Percentiles rank a stretch among this genome's conserved stretches.
Evolutionary conservation across 1,140 invertebrate species (phyloP).

Genomic region (Pogonognathellus flavescens): DNA sequence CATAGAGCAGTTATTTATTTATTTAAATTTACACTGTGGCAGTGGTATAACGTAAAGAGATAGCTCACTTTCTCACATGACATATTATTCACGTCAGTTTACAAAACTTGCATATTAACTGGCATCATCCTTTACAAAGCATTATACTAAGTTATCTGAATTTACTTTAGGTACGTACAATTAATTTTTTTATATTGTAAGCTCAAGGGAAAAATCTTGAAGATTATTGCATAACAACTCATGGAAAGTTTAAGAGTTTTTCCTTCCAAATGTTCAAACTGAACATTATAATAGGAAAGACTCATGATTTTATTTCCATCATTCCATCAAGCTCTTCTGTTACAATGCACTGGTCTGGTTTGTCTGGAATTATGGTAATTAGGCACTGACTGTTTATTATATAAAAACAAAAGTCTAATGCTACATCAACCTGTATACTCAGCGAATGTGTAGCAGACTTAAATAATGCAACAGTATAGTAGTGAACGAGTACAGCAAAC

Average conservation of each 20-base stretch:
- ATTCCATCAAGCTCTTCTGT: background rate
- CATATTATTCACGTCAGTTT: no score
- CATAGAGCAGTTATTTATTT: no score
- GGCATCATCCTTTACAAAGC: background rate
- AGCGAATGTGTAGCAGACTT: background rate
- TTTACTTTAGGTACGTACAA: background rate
- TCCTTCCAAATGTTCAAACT: conserved; percentile 12
- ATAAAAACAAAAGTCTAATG: no score
- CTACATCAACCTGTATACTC: background rate
- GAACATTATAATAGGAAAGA: background rate
- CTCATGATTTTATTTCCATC: background rate
- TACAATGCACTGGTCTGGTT: no score
- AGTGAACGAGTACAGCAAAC: background rate
- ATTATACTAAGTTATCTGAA: background rate
- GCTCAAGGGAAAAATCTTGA: conserved; percentile 41
- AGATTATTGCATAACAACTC: background rate
- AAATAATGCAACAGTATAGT: background rate
- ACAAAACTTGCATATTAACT: no score
- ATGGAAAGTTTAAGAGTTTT: conserved; percentile 26
- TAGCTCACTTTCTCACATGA: no score
- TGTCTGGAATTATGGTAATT: no score
- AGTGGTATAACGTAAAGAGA: no score
- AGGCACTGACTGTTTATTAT: no score
- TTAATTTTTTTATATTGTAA: background rate
- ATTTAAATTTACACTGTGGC: no score